Evolutionary conservation across 2,888 invertebrate genomes (phyloP), one percentile per base, ranked within the genome.

Genomic region (Drosophila kambysellisi): DNA sequence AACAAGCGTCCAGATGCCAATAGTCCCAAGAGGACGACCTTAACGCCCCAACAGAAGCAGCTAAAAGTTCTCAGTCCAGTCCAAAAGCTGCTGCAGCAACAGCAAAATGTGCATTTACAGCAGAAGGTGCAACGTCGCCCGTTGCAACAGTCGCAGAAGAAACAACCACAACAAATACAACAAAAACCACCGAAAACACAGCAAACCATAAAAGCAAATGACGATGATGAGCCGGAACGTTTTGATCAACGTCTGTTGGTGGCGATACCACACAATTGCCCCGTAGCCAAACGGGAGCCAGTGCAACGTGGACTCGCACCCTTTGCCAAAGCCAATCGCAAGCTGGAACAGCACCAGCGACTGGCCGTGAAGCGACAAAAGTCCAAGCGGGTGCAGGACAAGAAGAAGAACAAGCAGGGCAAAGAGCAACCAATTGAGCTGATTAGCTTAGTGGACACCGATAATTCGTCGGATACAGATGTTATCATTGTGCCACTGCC

Each of bases 401-500:
- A 86, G 8, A 81, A 76, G 58, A 79, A 65, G 57, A 78, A 60
- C 1, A 67, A n/a, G 64, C 62, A 74, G 63, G 76, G 35, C 29
- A 70, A 59, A 35, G 30, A 32, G 2, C 51, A 62, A 5, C 62
- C 73, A 7, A 46, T 77, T 0, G 81, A 88, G 56, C 71, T 89
- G 4, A 87, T 92, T 41, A 66, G 76, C 46, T 50, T 92, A n/a
- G 76, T 81, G 29, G 81, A 85, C 4, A 81, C 81, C 32, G 86
- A 89, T 6, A 82, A 70, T 25, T 88, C 87, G 0, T 73, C 79
- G 7, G 92, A 92, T 57, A 91, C 91, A 52, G 91, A 93, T 72
- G 91, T 93, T 3, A 76, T 93, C 25, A 74, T 88, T 43, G 83
- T 93, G 12, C 91, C 92, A 0, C 20, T 90, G 25, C 89, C 91